phyloP scores from a whole-genome alignment of 2,113 vertebrate species.

The Cephalophus harveyi region DNA sequence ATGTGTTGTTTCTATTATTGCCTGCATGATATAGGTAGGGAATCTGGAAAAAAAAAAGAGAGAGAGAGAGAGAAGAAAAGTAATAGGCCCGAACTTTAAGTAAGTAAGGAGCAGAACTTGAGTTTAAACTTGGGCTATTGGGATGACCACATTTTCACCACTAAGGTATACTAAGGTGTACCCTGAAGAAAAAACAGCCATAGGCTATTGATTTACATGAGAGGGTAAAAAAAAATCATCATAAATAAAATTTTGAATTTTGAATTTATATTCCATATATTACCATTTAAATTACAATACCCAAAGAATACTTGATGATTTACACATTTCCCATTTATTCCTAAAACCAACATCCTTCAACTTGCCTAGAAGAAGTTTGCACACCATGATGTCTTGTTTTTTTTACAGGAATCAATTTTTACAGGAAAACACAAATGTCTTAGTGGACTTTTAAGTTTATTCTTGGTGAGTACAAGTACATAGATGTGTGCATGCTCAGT shows the following conservation, averaged over 20 bases:
- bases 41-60: neutral
- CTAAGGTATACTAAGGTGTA: neutral
- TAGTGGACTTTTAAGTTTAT: neutral
- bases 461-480: neutral
- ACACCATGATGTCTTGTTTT: neutral
- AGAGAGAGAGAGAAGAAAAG: neutral
- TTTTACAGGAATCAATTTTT: neutral
- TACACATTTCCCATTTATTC: neutral
- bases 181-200: neutral
- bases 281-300: neutral
- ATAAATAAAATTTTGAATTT: neutral
- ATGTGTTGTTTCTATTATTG: neutral
- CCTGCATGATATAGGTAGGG: neutral
- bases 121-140: neutral
- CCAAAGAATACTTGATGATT: neutral
- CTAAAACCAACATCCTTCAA: neutral
- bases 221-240: neutral
- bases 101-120: neutral
- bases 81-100: neutral
- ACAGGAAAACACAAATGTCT: neutral
- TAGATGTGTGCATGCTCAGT: neutral
- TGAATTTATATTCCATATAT: neutral
- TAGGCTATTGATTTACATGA: neutral
- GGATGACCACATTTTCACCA: neutral
- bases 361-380: neutral